A percentile compares a stretch with the other conserved stretches of the same genome.
Evolutionary conservation across 2,888 invertebrate genomes (phyloP).

Genomic region (Lutraria lutraria): DNA sequence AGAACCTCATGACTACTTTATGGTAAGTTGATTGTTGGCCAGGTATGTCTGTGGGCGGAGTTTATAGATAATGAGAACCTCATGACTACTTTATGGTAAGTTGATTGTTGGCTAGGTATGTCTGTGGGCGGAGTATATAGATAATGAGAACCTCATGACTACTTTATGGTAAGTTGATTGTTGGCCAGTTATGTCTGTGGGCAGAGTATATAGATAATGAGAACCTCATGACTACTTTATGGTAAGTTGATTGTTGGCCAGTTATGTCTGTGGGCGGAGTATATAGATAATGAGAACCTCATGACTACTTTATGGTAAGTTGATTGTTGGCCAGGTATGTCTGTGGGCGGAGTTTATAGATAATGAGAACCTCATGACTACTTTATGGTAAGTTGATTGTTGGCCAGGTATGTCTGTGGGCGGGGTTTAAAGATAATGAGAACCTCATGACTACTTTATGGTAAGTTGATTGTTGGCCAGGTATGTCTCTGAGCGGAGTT

Average conservation of each 20-base stretch:
- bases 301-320: constrained; percentile 90
- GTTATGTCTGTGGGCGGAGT: constrained; percentile 86
- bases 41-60: constrained; percentile 86
- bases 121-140: constrained; percentile 86
- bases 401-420: constrained; percentile 86
- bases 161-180: constrained; percentile 91
- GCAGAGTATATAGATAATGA: constrained; percentile 87
- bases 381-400: constrained; percentile 90
- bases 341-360: constrained; percentile 87
- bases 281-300: constrained; percentile 88
- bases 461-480: constrained; percentile 79
- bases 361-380: constrained; percentile 89
- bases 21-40: constrained; percentile 88
- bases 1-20: constrained; percentile 89
- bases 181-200: constrained; percentile 86
- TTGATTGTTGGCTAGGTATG: constrained; percentile 85
- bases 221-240: constrained; percentile 90
- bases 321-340: too few species aligned
- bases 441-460: constrained; percentile 90
- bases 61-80: constrained; percentile 88
- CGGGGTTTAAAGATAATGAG: constrained; percentile 87
- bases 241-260: too few species aligned
- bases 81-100: constrained; percentile 89
- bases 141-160: constrained; percentile 89
- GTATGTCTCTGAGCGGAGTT: constrained; percentile 86